Conservation (phyloP, 2,113 vertebrate genomes). For the Mesocricetus auratus region DNA sequence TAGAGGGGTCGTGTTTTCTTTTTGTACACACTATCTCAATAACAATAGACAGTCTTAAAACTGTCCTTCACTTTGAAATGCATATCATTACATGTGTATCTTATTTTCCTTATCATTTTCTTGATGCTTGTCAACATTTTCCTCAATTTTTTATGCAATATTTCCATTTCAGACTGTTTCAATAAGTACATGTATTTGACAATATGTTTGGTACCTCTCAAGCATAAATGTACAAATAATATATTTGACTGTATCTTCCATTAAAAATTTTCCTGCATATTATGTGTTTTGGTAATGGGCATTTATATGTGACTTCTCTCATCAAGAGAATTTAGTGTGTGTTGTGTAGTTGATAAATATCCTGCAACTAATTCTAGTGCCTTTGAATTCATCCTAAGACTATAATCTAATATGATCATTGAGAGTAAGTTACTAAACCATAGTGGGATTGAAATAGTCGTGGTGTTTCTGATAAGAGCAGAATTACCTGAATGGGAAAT, state of each 20-base stretch:
- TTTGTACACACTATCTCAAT: not conserved
- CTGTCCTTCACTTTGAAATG: not conserved
- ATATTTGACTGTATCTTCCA: not conserved
- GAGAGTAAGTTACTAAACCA: not conserved
- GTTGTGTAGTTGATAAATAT: not conserved
- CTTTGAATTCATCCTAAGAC: not conserved
- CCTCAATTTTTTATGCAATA: not conserved
- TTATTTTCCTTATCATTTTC: not conserved
- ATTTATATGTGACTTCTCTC: not conserved
- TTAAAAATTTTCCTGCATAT: not conserved
- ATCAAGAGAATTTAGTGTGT: not conserved
- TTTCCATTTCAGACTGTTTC: slow-evolving; percentile 9
- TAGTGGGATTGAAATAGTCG: fast-evolving
- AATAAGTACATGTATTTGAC: not conserved
- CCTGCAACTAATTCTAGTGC: not conserved
- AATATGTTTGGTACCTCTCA: not conserved
- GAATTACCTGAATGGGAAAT: not conserved
- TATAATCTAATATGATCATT: fast-evolving
- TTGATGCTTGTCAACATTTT: not conserved
- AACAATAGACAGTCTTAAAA: not conserved
- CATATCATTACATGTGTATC: not conserved
- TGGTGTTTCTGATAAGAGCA: not conserved
- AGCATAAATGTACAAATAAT: not conserved
- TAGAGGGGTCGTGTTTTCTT: not conserved
- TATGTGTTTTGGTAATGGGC: not conserved